phyloP scores from a whole-genome alignment of 2,888 invertebrate genomes.

The Xestia ashworthii region DNA sequence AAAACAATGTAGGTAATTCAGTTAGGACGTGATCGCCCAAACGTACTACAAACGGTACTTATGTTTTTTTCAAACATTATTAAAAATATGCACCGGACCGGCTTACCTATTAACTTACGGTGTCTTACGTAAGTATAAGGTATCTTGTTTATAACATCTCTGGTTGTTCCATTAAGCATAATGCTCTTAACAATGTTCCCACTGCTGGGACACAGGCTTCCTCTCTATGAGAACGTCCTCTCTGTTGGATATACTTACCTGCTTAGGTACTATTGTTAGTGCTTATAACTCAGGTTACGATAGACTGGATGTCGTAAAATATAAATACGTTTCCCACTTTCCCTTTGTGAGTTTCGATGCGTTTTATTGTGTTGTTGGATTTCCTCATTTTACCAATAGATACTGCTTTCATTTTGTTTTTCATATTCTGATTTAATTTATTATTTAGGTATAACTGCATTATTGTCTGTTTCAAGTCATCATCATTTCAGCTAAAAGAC shows the following conservation, averaged over 20 bases:
- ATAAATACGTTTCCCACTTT: conserved; percentile 63
- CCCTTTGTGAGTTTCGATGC: conserved; percentile 47
- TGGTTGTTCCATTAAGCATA: background rate
- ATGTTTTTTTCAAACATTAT: too few species aligned
- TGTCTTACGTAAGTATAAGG: too few species aligned
- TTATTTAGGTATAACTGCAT: background rate
- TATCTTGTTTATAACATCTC: background rate
- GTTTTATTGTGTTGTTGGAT: conserved; percentile 54
- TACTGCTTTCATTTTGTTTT: background rate
- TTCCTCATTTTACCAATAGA: conserved; percentile 24
- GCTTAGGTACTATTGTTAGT: conserved; percentile 13
- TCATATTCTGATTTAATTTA: background rate
- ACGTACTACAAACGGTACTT: too few species aligned
- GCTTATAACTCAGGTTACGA: conserved; percentile 56
- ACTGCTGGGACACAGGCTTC: background rate
- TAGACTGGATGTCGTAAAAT: conserved; percentile 65
- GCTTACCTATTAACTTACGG: too few species aligned
- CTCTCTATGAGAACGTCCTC: background rate
- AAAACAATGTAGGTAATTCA: too few species aligned
- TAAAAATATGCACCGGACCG: too few species aligned
- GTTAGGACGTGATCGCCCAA: too few species aligned
- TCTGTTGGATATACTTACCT: background rate
- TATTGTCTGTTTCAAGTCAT: background rate
- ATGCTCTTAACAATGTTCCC: too few species aligned
- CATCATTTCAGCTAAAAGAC: too few species aligned